Conservation (phyloP, 2,888 invertebrate species). For the Fragum fragum region DNA sequence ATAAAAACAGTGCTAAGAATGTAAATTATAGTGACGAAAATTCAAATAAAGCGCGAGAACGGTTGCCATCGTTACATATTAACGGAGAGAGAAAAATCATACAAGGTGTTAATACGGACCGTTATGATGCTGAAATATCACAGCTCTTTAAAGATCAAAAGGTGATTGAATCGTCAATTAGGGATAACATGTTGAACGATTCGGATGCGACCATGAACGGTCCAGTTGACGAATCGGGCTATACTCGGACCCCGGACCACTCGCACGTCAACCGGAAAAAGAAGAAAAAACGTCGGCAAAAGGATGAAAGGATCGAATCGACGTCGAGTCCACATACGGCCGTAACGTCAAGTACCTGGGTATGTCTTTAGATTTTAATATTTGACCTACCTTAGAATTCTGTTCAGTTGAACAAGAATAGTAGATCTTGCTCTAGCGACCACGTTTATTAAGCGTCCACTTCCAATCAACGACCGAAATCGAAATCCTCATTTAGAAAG, state of each 20-base stretch:
- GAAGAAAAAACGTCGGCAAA: constrained; percentile 24
- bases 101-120: constrained; percentile 6
- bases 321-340: constrained; percentile 32
- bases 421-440: no score
- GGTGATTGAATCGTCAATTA: not conserved
- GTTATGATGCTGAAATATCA: constrained; percentile 11
- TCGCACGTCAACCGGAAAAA: constrained; percentile 15
- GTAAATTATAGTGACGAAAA: not conserved
- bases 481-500: no score
- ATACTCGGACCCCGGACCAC: constrained; percentile 6
- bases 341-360: constrained; percentile 35
- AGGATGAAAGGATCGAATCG: constrained; percentile 2
- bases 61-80: not conserved
- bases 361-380: no score
- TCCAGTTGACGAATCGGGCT: constrained; percentile 8
- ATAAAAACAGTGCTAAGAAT: not conserved
- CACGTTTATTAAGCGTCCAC: no score
- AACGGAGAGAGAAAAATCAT: constrained; percentile 12
- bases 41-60: not conserved
- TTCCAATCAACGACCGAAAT: no score
- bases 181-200: not conserved
- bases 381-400: no score
- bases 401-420: no score
- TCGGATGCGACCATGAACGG: constrained; percentile 3
- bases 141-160: constrained; percentile 20